phyloP scores from a whole-genome alignment of 1,140 invertebrate genomes.

The Drosophila mojavensis region DNA sequence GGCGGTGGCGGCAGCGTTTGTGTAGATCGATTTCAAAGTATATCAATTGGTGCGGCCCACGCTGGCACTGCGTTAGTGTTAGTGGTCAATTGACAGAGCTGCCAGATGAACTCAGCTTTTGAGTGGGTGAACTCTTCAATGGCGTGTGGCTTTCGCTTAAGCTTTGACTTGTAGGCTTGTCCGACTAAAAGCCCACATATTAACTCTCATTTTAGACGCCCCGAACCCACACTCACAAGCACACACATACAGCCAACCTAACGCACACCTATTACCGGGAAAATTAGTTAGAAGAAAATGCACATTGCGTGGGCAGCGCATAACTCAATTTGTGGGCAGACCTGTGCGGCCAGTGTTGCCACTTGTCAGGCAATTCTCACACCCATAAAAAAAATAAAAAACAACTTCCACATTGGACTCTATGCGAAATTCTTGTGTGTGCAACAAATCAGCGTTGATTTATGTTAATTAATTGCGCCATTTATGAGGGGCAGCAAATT shows the following conservation, averaged over 20 bases:
- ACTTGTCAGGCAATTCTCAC: conserved; percentile 48
- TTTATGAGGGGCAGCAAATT: conserved; percentile 2
- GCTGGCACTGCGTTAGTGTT: conserved; percentile 4
- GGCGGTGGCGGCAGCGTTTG: background rate
- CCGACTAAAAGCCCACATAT: conserved; percentile 38
- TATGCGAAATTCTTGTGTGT: conserved; percentile 38
- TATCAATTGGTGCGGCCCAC: conserved; percentile 55
- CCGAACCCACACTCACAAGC: conserved; percentile 8
- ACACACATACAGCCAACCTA: no score
- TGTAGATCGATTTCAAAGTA: conserved; percentile 55
- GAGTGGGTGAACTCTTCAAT: conserved; percentile 31
- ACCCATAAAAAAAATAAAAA: conserved; percentile 38
- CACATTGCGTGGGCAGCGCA: conserved; percentile 32
- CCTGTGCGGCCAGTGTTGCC: conserved; percentile 25
- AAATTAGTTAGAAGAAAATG: conserved; percentile 36
- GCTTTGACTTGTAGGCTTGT: conserved; percentile 34
- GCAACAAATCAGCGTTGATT: conserved; percentile 36
- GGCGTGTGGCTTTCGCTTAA: conserved; percentile 24
- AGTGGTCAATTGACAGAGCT: conserved; percentile 40
- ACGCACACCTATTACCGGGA: background rate
- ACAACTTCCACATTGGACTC: conserved; percentile 26
- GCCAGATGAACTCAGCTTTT: conserved; percentile 15
- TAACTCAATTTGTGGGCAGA: conserved; percentile 53
- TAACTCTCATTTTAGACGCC: conserved; percentile 31
- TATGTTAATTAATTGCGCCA: conserved; percentile 52